A percentile compares a stretch with the other conserved stretches of the same genome.
Conservation (phyloP, 1,140 invertebrate genomes). For the Penaeus indicus region DNA sequence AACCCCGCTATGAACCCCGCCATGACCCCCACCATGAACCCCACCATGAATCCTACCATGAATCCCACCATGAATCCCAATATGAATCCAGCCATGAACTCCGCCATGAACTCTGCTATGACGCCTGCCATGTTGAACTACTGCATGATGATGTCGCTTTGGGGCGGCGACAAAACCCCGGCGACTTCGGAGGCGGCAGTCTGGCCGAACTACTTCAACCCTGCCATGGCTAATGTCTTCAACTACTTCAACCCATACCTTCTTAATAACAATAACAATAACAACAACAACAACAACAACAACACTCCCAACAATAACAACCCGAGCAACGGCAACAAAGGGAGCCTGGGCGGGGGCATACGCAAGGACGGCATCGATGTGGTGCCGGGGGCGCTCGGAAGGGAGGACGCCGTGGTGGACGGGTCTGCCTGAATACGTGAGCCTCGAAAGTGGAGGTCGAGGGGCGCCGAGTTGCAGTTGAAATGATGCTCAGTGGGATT, state of each 20-base stretch:
- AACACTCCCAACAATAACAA: slow-evolving; percentile 8
- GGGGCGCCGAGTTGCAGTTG: too few relatives aligned
- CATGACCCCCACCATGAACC: neutral
- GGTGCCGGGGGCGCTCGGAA: too few relatives aligned
- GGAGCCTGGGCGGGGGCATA: too few relatives aligned
- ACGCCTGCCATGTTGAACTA: slow-evolving; percentile 42
- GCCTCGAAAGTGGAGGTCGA: too few relatives aligned
- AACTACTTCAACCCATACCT: slow-evolving; percentile 34
- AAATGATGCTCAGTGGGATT: too few relatives aligned
- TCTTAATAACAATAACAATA: slow-evolving; percentile 7
- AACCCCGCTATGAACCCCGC: neutral
- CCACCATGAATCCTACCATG: neutral
- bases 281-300: slow-evolving; percentile 3
- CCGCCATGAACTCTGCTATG: neutral
- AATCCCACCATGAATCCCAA: neutral
- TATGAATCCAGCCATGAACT: neutral
- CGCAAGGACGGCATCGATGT: too few relatives aligned
- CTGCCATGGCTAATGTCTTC: slow-evolving; percentile 29
- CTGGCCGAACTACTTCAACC: slow-evolving; percentile 32
- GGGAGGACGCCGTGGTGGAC: too few relatives aligned
- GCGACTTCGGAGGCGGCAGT: neutral
- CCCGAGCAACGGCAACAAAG: neutral
- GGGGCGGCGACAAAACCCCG: slow-evolving; percentile 23
- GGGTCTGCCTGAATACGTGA: too few relatives aligned
- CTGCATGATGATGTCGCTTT: slow-evolving; percentile 43